Conservation (phyloP, 2,113 vertebrate genomes). For the Neolamprologus fasciatus region DNA sequence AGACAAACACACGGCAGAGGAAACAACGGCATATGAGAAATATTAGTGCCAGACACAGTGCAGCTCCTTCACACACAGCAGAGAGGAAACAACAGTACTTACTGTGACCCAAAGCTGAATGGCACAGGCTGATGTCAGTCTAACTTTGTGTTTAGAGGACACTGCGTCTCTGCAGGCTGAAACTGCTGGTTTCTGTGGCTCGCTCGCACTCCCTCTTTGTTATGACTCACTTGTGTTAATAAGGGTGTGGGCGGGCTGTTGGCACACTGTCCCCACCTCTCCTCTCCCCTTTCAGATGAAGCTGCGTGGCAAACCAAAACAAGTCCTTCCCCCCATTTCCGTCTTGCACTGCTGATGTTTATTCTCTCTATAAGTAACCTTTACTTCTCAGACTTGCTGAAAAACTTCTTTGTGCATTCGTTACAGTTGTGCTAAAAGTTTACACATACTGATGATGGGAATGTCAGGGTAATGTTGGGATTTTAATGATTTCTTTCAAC, state of each 20-base stretch:
- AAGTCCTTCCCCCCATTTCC: background rate
- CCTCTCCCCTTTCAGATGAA: background rate
- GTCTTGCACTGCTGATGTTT: background rate
- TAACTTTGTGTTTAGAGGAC: background rate
- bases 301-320: background rate
- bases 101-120: slow-evolving; percentile 11
- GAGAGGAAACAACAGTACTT: slow-evolving; percentile 15
- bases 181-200: background rate
- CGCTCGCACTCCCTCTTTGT: background rate
- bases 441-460: background rate
- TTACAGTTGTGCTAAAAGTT: background rate
- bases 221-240: slow-evolving; percentile 53
- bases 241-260: slow-evolving; percentile 29
- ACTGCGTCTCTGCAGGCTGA: background rate
- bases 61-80: background rate
- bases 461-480: background rate
- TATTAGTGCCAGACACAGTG: slow-evolving; percentile 5
- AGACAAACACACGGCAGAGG: background rate
- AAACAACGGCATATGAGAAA: background rate
- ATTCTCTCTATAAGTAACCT: background rate
- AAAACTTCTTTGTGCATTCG: background rate
- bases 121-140: background rate
- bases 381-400: background rate
- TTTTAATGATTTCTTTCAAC: background rate
- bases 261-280: slow-evolving; percentile 3